These are phyloP conservation scores for Mus caroli DNA, from an alignment of 2,797 vertebrate species.

Conservation along the genomic window DNA sequence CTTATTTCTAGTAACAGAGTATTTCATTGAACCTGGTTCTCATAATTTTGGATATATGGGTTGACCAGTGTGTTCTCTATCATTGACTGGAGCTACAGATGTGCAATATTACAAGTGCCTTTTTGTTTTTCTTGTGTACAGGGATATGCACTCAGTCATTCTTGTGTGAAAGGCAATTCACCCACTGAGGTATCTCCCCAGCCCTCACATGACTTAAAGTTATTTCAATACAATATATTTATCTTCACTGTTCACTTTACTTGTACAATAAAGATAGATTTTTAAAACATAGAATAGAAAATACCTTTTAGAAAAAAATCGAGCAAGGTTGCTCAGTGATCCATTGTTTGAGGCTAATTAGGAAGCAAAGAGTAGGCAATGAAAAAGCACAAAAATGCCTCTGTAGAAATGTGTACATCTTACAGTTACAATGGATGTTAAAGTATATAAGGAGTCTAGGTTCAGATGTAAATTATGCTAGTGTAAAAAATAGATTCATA, in stretches of 20 bases:
- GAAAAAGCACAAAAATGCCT: background rate
- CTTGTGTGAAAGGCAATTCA: background rate
- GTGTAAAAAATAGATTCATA: background rate
- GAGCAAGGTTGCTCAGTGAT: background rate
- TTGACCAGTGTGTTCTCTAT: too few relatives aligned
- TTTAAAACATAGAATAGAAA: background rate
- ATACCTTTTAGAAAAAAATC: background rate
- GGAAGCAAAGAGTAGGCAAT: background rate
- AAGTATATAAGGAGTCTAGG: accelerated
- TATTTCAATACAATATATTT: background rate
- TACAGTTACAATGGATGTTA: background rate
- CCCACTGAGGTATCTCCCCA: background rate
- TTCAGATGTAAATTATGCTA: background rate
- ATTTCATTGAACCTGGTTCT: background rate
- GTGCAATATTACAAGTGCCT: background rate
- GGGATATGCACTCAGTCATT: background rate
- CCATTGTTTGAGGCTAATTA: background rate
- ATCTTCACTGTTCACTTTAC: background rate
- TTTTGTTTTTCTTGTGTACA: accelerated
- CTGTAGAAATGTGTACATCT: accelerated
- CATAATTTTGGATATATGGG: background rate
- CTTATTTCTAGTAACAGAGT: background rate
- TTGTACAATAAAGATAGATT: background rate
- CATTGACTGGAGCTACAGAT: background rate
- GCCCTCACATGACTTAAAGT: background rate